These are phyloP conservation scores for Drepana arcuata DNA, from an alignment of 1,140 invertebrate genomes.

Conservation along the genomic window DNA sequence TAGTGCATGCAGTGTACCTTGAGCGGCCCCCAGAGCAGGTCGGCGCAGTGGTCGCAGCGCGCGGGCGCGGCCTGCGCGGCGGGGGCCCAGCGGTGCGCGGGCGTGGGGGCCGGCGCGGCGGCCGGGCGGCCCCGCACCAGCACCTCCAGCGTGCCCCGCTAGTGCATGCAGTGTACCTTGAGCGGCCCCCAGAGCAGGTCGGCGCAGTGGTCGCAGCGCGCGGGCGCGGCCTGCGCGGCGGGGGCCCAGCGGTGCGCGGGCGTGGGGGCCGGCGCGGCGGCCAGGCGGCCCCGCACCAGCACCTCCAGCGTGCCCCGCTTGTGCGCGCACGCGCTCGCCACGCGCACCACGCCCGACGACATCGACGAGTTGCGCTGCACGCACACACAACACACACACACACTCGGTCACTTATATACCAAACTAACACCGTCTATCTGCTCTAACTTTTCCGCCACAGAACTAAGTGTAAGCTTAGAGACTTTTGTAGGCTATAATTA, in stretches of 20 bases:
- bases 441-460: too few species aligned
- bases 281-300: slow-evolving; percentile 87
- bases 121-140: slow-evolving; percentile 89
- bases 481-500: too few species aligned
- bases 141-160: slow-evolving; percentile 92
- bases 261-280: slow-evolving; percentile 77
- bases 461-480: too few species aligned
- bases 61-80: slow-evolving; percentile 83
- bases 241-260: slow-evolving; percentile 78
- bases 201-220: slow-evolving; percentile 92
- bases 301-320: slow-evolving; percentile 94
- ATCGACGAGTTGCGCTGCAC: slow-evolving; percentile 85
- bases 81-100: slow-evolving; percentile 71
- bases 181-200: slow-evolving; percentile 95
- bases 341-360: slow-evolving; percentile 89
- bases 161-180: slow-evolving; percentile 90
- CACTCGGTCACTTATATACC: too few species aligned
- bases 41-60: slow-evolving; percentile 61
- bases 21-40: not conserved
- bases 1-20: slow-evolving; percentile 6
- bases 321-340: slow-evolving; percentile 88
- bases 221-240: slow-evolving; percentile 89
- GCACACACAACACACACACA: slow-evolving; percentile 4
- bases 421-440: too few species aligned
- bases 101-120: slow-evolving; percentile 79